phyloP scores from a whole-genome alignment of 2,113 vertebrate species.

The Collichthys lucidus region DNA sequence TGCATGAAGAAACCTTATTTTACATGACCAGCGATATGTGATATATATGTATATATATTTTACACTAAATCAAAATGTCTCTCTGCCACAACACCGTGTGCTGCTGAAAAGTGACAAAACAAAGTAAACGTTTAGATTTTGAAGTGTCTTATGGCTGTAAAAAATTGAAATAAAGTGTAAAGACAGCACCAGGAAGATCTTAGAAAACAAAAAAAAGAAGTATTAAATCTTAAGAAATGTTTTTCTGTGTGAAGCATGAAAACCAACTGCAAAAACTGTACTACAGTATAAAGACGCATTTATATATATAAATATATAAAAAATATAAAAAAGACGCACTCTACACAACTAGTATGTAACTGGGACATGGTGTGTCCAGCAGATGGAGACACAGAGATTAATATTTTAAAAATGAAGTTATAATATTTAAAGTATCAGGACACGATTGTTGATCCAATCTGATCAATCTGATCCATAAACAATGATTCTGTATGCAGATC shows the following conservation, averaged over 20 bases:
- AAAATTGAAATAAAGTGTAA: neutral
- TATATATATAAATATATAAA: neutral
- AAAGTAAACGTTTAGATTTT: neutral
- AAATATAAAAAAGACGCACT: neutral
- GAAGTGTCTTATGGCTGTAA: neutral
- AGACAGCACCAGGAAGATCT: neutral
- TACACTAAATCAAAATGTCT: neutral
- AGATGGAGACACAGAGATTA: conserved; percentile 12
- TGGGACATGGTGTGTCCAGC: conserved; percentile 8
- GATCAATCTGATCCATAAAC: neutral
- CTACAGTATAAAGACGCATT: neutral
- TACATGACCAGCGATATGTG: neutral
- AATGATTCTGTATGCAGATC: neutral
- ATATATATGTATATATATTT: neutral
- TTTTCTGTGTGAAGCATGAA: neutral
- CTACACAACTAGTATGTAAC: neutral
- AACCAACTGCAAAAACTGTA: neutral
- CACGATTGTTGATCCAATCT: neutral
- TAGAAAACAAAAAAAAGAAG: neutral
- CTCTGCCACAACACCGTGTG: neutral
- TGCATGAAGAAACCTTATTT: neutral
- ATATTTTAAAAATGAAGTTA: neutral
- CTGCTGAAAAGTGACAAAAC: neutral
- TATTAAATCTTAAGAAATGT: neutral
- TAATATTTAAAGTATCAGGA: neutral